Evolutionary conservation across 2,888 invertebrate species (phyloP).

Genomic region (Opisthograptis luteolata): DNA sequence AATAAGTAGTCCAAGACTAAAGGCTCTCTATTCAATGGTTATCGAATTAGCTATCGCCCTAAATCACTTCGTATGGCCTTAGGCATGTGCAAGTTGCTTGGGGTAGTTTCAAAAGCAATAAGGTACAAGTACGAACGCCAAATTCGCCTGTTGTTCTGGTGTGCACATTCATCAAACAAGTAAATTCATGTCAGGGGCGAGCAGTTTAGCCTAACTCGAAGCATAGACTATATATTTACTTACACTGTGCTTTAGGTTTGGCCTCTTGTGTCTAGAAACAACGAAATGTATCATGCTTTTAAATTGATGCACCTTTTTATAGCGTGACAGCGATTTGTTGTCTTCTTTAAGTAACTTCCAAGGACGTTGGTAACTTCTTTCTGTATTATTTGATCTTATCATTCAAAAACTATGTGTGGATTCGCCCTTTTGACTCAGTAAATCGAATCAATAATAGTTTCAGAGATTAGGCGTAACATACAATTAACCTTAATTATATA

Average conservation of each 20-base stretch:
- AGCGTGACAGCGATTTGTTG: too few species aligned
- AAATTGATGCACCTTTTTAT: too few species aligned
- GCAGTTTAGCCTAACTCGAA: constrained; percentile 24
- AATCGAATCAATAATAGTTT: too few species aligned
- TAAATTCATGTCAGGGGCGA: constrained; percentile 68
- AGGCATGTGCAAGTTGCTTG: constrained; percentile 17
- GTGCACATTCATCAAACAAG: constrained; percentile 63
- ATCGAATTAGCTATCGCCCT: constrained; percentile 1
- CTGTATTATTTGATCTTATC: too few species aligned
- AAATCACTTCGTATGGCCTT: constrained; percentile 9
- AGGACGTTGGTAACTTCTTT: too few species aligned
- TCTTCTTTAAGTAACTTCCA: too few species aligned
- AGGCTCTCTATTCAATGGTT: constrained; percentile 16
- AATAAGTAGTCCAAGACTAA: constrained; percentile 31
- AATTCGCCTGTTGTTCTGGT: constrained; percentile 46
- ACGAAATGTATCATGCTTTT: constrained; percentile 1
- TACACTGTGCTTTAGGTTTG: constrained; percentile 8
- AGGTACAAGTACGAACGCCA: constrained; percentile 1
- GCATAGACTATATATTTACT: too few species aligned
- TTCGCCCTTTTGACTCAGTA: too few species aligned
- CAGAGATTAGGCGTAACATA: too few species aligned
- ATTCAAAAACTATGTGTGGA: too few species aligned
- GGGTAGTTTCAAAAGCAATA: constrained; percentile 15
- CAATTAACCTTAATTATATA: too few species aligned
- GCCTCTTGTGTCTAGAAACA: constrained; percentile 18